A percentile compares a stretch with the other conserved stretches of the same genome.
These are phyloP conservation scores for Zaprionus ghesquierei DNA, from an alignment of 1,140 invertebrate species.

Conservation along the genomic window DNA sequence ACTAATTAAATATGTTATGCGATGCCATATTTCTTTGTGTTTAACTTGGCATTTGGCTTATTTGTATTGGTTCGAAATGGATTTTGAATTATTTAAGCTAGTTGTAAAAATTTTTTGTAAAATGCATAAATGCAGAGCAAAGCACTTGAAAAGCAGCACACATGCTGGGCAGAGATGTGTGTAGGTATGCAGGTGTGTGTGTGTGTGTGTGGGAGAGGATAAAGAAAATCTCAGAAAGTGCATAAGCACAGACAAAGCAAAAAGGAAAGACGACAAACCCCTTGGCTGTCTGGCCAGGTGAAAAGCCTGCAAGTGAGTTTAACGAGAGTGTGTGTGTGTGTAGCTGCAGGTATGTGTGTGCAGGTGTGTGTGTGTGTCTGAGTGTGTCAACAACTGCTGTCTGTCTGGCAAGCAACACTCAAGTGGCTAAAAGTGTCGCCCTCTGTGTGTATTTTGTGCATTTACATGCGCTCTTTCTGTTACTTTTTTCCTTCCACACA, in stretches of 20 bases:
- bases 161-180: neutral
- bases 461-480: slow-evolving; percentile 29
- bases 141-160: slow-evolving; percentile 2
- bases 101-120: neutral
- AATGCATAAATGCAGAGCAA: slow-evolving; percentile 13
- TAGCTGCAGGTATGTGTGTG: neutral
- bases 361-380: slow-evolving; percentile 3
- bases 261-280: slow-evolving; percentile 23
- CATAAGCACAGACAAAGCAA: slow-evolving; percentile 16
- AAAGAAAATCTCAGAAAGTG: slow-evolving; percentile 18
- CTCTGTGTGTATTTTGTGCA: slow-evolving; percentile 24
- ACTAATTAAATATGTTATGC: neutral
- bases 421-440: slow-evolving; percentile 34
- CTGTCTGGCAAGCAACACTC: slow-evolving; percentile 29
- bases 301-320: slow-evolving; percentile 38
- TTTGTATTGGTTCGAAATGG: neutral
- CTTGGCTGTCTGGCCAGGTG: slow-evolving; percentile 39
- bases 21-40: neutral
- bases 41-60: neutral
- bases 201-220: slow-evolving; percentile 15
- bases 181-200: neutral
- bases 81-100: neutral
- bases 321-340: neutral
- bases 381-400: slow-evolving; percentile 41
- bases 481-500: neutral